Conservation (phyloP, 2,888 invertebrate genomes). For the Agrochola lychnidis region DNA sequence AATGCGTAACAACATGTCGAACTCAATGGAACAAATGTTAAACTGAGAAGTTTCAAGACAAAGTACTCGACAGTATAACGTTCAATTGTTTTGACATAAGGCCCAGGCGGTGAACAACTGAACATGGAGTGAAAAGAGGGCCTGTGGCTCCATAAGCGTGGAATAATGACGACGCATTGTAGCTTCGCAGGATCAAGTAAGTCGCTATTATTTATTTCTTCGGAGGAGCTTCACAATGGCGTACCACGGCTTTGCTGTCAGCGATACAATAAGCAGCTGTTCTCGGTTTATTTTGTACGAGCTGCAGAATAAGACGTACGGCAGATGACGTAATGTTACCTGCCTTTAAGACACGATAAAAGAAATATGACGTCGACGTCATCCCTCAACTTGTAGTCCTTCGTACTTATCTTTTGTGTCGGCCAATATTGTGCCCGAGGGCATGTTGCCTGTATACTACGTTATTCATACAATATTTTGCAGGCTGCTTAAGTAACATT, state of each 20-base stretch:
- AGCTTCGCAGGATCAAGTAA: slow-evolving; percentile 85
- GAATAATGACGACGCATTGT: slow-evolving; percentile 87
- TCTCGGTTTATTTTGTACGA: slow-evolving; percentile 81
- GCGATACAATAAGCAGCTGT: slow-evolving; percentile 87
- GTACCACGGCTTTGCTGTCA: slow-evolving; percentile 86
- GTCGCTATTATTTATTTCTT: slow-evolving; percentile 88
- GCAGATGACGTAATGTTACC: slow-evolving; percentile 82
- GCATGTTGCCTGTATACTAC: slow-evolving; percentile 41
- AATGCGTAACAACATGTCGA: slow-evolving; percentile 33
- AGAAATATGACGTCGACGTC: slow-evolving; percentile 74
- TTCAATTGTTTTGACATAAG: slow-evolving; percentile 73
- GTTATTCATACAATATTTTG: slow-evolving; percentile 47
- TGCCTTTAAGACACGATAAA: slow-evolving; percentile 77
- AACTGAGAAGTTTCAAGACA: slow-evolving; percentile 48
- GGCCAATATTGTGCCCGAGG: slow-evolving; percentile 68
- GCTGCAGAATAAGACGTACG: slow-evolving; percentile 79
- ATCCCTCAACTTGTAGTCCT: slow-evolving; percentile 75
- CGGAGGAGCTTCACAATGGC: slow-evolving; percentile 82
- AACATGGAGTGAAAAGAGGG: slow-evolving; percentile 75
- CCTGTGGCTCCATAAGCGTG: slow-evolving; percentile 77
- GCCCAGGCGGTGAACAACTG: slow-evolving; percentile 54
- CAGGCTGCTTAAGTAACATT: slow-evolving; percentile 53
- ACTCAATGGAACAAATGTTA: slow-evolving; percentile 47
- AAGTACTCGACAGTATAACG: slow-evolving; percentile 52
- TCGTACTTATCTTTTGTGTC: slow-evolving; percentile 76